Evolutionary conservation across 53 echinoderm and acorn worm species (phyloP).

Genomic region (Apostichopus leukothele): DNA sequence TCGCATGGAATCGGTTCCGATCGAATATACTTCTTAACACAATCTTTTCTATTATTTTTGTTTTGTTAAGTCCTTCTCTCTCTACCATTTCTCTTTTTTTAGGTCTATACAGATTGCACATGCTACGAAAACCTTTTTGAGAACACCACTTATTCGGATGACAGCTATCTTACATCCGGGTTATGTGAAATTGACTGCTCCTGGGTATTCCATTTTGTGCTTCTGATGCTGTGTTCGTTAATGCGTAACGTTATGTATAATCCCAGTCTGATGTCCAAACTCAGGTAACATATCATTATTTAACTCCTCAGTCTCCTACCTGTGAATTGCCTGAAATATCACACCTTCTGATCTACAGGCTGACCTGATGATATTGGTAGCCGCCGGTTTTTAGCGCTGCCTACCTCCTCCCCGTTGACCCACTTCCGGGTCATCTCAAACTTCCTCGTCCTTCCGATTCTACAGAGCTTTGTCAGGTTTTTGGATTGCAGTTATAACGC

Average conservation of each 20-base stretch:
- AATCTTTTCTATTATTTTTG: background rate
- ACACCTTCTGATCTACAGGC: no score
- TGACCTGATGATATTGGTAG: no score
- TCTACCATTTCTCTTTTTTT: background rate
- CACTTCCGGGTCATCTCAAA: no score
- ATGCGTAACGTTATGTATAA: constrained; percentile 33
- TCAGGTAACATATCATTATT: background rate
- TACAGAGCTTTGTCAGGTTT: no score
- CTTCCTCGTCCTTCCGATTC: no score
- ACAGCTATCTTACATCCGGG: background rate
- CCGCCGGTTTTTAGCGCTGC: no score
- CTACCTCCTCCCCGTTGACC: no score
- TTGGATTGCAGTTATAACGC: no score
- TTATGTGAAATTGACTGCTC: constrained; percentile 14
- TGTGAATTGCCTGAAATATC: no score
- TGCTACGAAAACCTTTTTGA: constrained; percentile 18
- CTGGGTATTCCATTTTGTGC: constrained; percentile 26
- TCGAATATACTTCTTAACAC: no score
- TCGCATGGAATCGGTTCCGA: no score
- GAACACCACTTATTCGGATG: background rate
- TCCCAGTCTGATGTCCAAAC: constrained; percentile 37
- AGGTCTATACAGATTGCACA: constrained; percentile 6
- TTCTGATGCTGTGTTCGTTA: constrained; percentile 1
- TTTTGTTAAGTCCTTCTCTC: background rate
- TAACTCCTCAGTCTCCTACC: no score